Evolutionary conservation across 2,113 vertebrate genomes (phyloP).

Genomic region (Petromus typicus): DNA sequence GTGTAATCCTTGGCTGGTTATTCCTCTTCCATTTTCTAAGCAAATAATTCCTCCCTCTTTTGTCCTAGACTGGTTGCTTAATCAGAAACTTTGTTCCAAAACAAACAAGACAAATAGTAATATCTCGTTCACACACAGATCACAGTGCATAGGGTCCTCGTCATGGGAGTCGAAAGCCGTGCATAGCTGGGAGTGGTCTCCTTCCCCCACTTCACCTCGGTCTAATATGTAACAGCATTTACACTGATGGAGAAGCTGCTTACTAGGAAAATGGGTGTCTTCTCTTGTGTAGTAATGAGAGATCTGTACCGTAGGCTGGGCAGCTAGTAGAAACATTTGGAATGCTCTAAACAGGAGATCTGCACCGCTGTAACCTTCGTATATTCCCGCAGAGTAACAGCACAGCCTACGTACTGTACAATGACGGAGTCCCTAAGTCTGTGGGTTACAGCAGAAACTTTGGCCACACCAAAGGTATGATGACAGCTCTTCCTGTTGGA

Average conservation of each 20-base stretch:
- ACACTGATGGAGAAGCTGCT: not conserved
- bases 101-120: conserved; percentile 27
- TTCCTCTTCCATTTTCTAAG: conserved; percentile 66
- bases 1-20: conserved; percentile 25
- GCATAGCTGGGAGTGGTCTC: not conserved
- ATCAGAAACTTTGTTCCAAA: conserved; percentile 58
- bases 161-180: not conserved
- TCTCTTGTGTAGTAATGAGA: conserved; percentile 49
- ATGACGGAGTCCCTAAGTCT: conserved; percentile 90
- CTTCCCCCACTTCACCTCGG: not conserved
- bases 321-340: conserved; percentile 30
- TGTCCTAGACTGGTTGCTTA: conserved; percentile 39
- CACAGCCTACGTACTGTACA: conserved; percentile 92
- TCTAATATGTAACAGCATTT: not conserved
- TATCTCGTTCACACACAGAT: not conserved
- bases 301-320: not conserved
- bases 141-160: not conserved
- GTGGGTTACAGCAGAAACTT: conserved; percentile 82
- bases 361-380: conserved; percentile 67
- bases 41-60: conserved; percentile 67
- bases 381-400: conserved; percentile 84
- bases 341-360: not conserved
- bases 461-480: conserved; percentile 95
- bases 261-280: not conserved
- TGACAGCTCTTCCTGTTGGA: not conserved